phyloP scores from a whole-genome alignment of 35 echinoderm and acorn worm species.

The Stichopus chloronotus region DNA sequence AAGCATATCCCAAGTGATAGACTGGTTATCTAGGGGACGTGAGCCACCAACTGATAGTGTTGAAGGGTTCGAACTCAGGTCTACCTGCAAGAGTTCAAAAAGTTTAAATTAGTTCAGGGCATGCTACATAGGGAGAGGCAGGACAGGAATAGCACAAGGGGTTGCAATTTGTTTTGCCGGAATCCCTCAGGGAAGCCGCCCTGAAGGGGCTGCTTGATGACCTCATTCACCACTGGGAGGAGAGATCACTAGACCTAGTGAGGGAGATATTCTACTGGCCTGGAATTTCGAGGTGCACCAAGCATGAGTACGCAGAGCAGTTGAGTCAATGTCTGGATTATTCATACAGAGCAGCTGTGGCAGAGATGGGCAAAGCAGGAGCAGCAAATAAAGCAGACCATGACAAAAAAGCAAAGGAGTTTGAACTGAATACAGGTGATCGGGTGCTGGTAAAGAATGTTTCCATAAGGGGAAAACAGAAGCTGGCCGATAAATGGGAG shows the following conservation, averaged over 20 bases:
- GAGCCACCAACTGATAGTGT: too few species aligned
- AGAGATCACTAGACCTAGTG: conserved; percentile 35
- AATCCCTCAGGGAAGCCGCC: too few species aligned
- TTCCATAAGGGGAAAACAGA: conserved; percentile 27
- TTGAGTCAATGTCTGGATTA: conserved; percentile 10
- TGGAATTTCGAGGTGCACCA: conserved; percentile 46
- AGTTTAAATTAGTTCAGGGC: background rate
- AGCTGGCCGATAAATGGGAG: conserved; percentile 53
- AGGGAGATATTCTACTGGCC: conserved; percentile 72
- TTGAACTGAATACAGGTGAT: conserved; percentile 25
- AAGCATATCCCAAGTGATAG: too few species aligned
- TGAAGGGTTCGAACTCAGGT: background rate
- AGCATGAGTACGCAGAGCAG: conserved; percentile 38
- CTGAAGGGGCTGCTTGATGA: conserved; percentile 33
- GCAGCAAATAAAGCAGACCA: conserved; percentile 51
- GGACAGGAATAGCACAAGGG: background rate
- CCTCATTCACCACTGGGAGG: conserved; percentile 17
- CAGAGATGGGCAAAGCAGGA: background rate
- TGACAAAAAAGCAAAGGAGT: conserved; percentile 25
- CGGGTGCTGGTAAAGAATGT: conserved; percentile 61
- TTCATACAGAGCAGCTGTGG: conserved; percentile 13
- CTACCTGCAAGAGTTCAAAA: background rate
- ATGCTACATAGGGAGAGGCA: background rate
- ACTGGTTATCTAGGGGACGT: too few species aligned
- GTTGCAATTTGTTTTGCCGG: background rate